phyloP scores from a whole-genome alignment of 2,113 vertebrate species.

The Leptosomus discolor region DNA sequence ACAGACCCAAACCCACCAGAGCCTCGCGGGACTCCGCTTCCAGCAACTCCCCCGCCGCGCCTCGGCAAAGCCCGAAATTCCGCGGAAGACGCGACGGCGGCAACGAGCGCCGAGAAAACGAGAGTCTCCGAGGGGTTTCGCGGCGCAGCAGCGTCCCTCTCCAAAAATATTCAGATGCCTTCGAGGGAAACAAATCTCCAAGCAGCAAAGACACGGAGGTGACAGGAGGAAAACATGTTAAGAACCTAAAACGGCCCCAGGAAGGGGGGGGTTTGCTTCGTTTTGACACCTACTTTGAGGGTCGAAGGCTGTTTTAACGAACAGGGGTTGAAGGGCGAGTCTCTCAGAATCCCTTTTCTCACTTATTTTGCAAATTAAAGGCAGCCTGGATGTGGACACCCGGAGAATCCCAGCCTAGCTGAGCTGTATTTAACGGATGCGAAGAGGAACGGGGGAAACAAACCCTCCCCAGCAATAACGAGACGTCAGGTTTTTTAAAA shows the following conservation, averaged over 20 bases:
- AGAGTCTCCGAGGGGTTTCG: neutral
- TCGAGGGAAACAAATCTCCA: neutral
- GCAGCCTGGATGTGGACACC: neutral
- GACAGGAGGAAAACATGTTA: neutral
- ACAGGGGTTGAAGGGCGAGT: neutral
- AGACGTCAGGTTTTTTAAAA: rapidly evolving
- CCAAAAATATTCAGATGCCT: neutral
- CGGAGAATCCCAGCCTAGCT: neutral
- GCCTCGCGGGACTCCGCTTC: neutral
- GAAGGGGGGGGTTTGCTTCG: neutral
- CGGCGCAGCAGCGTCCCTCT: neutral
- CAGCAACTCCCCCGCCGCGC: neutral
- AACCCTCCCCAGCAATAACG: neutral
- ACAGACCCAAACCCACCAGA: rapidly evolving
- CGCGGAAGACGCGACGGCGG: neutral
- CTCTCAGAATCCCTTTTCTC: neutral
- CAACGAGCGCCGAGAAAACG: neutral
- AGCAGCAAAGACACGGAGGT: neutral
- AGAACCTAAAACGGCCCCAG: neutral
- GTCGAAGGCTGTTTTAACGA: neutral
- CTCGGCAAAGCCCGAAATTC: neutral
- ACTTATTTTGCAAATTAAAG: neutral
- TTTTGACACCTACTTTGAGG: neutral
- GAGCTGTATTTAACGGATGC: neutral
- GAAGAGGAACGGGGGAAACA: neutral